Evolutionary conservation across 2,797 vertebrate species (phyloP).

Genomic region (Adelosebastes latens): DNA sequence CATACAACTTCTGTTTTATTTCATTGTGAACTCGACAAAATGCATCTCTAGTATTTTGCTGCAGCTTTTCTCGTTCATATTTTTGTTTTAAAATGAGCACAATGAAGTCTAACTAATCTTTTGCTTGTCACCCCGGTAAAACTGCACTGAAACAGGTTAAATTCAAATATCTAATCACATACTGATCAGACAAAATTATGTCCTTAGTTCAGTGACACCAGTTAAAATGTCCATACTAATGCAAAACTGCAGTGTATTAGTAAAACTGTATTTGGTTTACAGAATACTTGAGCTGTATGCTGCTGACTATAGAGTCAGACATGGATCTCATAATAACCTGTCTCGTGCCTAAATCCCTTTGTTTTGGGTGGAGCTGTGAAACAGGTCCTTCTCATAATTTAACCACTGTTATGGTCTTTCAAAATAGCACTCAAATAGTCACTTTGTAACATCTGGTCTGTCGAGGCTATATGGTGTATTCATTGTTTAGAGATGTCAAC

Average conservation of each 20-base stretch:
- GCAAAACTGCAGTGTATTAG: neutral
- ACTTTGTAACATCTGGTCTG: conserved; percentile 55
- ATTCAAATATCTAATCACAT: neutral
- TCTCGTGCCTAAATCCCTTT: conserved; percentile 76
- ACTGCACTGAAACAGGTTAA: neutral
- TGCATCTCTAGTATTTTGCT: neutral
- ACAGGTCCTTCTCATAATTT: conserved; percentile 75
- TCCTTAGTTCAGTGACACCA: neutral
- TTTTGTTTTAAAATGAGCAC: neutral
- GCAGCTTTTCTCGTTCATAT: neutral
- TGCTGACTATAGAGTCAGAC: conserved; percentile 60
- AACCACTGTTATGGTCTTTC: conserved; percentile 76
- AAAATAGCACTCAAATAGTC: conserved; percentile 62
- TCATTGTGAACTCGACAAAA: conserved; percentile 3
- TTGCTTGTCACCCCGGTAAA: neutral
- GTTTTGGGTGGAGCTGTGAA: conserved; percentile 80
- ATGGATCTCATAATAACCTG: conserved; percentile 80
- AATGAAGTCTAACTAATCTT: neutral
- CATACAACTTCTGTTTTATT: conserved; percentile 1
- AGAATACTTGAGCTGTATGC: conserved; percentile 30
- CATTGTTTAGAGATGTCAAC: conserved; percentile 8
- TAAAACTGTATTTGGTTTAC: conserved; percentile 25
- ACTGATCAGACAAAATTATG: neutral
- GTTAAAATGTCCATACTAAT: neutral
- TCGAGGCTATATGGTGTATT: conserved; percentile 22